Conservation (phyloP, 2,888 invertebrate species). For the Habrosyne pyritoides region DNA sequence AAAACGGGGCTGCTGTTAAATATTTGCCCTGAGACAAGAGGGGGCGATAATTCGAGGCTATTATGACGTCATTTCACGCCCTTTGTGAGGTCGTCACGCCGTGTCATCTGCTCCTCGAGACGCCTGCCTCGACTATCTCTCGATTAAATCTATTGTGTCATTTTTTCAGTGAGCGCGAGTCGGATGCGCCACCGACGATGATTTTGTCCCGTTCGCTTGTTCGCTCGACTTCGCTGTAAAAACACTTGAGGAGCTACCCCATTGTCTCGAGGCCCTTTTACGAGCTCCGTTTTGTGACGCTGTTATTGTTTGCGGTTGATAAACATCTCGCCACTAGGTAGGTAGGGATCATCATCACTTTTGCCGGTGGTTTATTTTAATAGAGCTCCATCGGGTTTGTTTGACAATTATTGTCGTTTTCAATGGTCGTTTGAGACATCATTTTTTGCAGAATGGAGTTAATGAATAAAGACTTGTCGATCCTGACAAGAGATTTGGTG, state of each 20-base stretch:
- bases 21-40: slow-evolving; percentile 83
- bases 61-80: slow-evolving; percentile 84
- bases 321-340: slow-evolving; percentile 82
- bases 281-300: slow-evolving; percentile 79
- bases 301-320: slow-evolving; percentile 83
- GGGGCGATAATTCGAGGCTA: slow-evolving; percentile 83
- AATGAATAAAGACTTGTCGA: slow-evolving; percentile 64
- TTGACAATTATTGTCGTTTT: slow-evolving; percentile 69
- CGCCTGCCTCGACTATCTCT: slow-evolving; percentile 80
- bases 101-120: slow-evolving; percentile 83
- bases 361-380: slow-evolving; percentile 71
- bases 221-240: slow-evolving; percentile 76
- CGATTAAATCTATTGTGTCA: slow-evolving; percentile 82
- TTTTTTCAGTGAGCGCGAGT: slow-evolving; percentile 77
- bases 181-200: slow-evolving; percentile 83
- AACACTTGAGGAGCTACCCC: slow-evolving; percentile 74
- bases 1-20: slow-evolving; percentile 80
- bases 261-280: slow-evolving; percentile 81
- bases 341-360: slow-evolving; percentile 80
- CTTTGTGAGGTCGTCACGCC: slow-evolving; percentile 81
- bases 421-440: slow-evolving; percentile 48
- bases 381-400: slow-evolving; percentile 65
- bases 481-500: slow-evolving; percentile 52
- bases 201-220: slow-evolving; percentile 76
- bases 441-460: slow-evolving; percentile 67